These are phyloP conservation scores for Burhinus oedicnemus DNA, from an alignment of 2,113 vertebrate species.

Conservation along the genomic window DNA sequence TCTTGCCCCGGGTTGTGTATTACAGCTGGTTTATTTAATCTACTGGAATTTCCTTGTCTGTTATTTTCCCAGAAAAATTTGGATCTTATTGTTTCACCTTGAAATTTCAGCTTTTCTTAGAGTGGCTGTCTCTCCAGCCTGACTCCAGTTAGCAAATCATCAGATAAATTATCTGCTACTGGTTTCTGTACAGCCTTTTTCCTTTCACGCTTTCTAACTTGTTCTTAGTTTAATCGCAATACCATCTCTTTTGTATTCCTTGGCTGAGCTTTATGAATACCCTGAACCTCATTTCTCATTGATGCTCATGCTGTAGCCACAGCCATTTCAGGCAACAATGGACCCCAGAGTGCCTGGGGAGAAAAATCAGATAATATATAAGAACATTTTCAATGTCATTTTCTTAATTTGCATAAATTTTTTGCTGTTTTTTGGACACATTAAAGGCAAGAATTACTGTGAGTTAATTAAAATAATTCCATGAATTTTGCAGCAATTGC, in stretches of 20 bases:
- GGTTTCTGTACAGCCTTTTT: background rate
- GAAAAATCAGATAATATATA: background rate
- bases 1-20: background rate
- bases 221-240: background rate
- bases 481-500: conserved; percentile 33
- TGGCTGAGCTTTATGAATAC: background rate
- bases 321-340: conserved; percentile 4
- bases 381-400: background rate
- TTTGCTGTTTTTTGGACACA: background rate
- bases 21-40: background rate
- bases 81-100: background rate
- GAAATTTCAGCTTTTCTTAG: background rate
- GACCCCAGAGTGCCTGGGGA: background rate
- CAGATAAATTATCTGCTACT: background rate
- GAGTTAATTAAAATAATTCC: conserved; percentile 47
- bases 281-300: background rate
- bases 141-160: background rate
- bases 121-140: background rate
- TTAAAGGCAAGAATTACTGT: background rate
- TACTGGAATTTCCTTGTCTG: background rate
- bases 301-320: background rate
- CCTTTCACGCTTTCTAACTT: background rate
- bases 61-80: background rate
- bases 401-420: conserved; percentile 7
- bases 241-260: background rate